A percentile compares a stretch with the other conserved stretches of the same genome.
These are phyloP conservation scores for Thecocarcelia acutangulata DNA, from an alignment of 2,888 invertebrate genomes.

Conservation along the genomic window DNA sequence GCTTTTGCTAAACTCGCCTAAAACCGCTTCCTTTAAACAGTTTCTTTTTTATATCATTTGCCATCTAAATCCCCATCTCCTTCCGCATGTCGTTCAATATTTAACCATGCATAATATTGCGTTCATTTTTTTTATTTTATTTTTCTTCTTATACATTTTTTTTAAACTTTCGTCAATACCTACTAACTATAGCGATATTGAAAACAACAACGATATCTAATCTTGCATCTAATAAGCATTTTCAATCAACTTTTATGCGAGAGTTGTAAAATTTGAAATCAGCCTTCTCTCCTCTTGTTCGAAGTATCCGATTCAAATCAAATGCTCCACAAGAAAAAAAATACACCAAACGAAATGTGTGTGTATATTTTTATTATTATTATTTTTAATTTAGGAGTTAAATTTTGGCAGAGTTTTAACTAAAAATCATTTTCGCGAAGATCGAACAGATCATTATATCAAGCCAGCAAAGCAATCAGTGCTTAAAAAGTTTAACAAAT, in stretches of 20 bases:
- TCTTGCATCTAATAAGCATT: constrained; percentile 81
- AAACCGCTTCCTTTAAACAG: constrained; percentile 11
- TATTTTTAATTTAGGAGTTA: too few species aligned
- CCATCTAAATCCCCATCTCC: constrained; percentile 47
- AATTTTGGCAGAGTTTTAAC: too few species aligned
- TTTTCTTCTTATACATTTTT: constrained; percentile 26
- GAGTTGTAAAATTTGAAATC: constrained; percentile 76
- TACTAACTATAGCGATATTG: constrained; percentile 45
- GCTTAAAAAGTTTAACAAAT: too few species aligned
- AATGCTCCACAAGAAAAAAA: constrained; percentile 29
- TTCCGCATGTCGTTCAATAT: constrained; percentile 41
- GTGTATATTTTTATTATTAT: too few species aligned
- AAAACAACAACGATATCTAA: constrained; percentile 75
- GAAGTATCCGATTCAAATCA: background rate
- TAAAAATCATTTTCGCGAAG: too few species aligned
- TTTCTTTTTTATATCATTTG: constrained; percentile 21
- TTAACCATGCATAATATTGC: constrained; percentile 62
- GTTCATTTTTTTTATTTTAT: constrained; percentile 44
- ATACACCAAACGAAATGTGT: background rate
- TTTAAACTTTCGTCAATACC: constrained; percentile 48
- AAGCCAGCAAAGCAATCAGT: too few species aligned
- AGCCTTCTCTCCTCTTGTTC: constrained; percentile 61
- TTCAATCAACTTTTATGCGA: constrained; percentile 80
- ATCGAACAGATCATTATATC: too few species aligned
- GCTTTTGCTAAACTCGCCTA: constrained; percentile 12